Percentiles rank a stretch among this genome's conserved stretches.
Conservation (phyloP, 1,140 invertebrate species). For the Whitmania pigra region DNA sequence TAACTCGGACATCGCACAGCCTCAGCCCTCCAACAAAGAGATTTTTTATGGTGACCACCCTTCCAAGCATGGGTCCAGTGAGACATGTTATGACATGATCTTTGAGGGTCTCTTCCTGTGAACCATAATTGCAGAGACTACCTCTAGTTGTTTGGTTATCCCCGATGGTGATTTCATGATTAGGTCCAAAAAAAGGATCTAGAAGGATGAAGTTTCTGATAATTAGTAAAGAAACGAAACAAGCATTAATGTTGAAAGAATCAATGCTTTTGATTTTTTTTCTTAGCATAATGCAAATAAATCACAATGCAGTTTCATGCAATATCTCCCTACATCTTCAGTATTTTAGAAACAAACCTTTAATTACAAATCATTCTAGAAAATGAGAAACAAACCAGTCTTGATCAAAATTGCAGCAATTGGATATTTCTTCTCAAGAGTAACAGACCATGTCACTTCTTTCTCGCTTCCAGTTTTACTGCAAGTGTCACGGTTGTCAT, state of each 20-base stretch:
- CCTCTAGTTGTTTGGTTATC: background rate
- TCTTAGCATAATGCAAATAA: background rate
- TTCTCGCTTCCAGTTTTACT: background rate
- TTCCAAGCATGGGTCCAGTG: constrained; percentile 1
- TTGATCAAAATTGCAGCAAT: constrained; percentile 9
- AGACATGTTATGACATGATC: constrained; percentile 15
- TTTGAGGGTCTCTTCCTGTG: background rate
- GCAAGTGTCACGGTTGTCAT: background rate
- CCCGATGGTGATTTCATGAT: constrained; percentile 4
- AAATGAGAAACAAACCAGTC: background rate
- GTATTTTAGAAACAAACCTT: too few species aligned
- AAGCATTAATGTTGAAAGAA: background rate
- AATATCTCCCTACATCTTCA: background rate
- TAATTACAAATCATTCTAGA: too few species aligned
- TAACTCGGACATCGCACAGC: constrained; percentile 11
- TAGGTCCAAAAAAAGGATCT: constrained; percentile 17
- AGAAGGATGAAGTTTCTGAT: background rate
- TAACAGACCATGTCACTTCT: background rate
- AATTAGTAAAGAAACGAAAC: background rate
- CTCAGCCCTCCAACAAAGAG: background rate
- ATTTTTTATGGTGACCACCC: constrained; percentile 14
- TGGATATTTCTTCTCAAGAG: constrained; percentile 1
- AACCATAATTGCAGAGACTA: constrained; percentile 16
- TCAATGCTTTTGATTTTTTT: background rate
- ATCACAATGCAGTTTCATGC: background rate